These are phyloP conservation scores for Parascotia fuliginaria DNA, from an alignment of 2,888 invertebrate species.

Conservation along the genomic window DNA sequence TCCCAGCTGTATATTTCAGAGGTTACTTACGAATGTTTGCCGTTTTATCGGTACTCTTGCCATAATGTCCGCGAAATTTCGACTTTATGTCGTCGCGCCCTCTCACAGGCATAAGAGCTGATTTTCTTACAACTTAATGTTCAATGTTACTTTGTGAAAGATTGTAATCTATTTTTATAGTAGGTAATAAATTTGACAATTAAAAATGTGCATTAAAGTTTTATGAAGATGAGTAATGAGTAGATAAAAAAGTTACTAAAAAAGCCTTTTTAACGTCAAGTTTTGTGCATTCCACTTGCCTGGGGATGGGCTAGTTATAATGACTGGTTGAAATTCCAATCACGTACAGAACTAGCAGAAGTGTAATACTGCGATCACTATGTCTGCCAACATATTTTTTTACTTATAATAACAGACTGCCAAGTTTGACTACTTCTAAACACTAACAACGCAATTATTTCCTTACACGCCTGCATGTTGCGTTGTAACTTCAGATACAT, in stretches of 20 bases:
- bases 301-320: too few species aligned
- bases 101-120: neutral
- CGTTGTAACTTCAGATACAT: neutral
- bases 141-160: conserved; percentile 5
- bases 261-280: too few species aligned
- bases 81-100: conserved; percentile 28
- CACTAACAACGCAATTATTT: neutral
- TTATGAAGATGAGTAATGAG: too few species aligned
- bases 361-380: too few species aligned
- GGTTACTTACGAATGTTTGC: conserved; percentile 23
- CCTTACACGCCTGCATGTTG: neutral
- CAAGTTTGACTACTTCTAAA: too few species aligned
- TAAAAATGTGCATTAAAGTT: neutral
- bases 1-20: conserved; percentile 23
- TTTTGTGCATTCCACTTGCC: too few species aligned
- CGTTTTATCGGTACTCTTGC: conserved; percentile 21
- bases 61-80: conserved; percentile 13
- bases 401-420: too few species aligned
- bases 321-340: too few species aligned
- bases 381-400: too few species aligned
- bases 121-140: conserved; percentile 11
- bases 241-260: too few species aligned
- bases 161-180: conserved; percentile 4
- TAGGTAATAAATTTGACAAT: conserved; percentile 4
- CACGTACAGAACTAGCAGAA: too few species aligned